Evolutionary conservation across 64 coral and sea anemone species (phyloP).

Genomic region (Dendronephthya gigantea): DNA sequence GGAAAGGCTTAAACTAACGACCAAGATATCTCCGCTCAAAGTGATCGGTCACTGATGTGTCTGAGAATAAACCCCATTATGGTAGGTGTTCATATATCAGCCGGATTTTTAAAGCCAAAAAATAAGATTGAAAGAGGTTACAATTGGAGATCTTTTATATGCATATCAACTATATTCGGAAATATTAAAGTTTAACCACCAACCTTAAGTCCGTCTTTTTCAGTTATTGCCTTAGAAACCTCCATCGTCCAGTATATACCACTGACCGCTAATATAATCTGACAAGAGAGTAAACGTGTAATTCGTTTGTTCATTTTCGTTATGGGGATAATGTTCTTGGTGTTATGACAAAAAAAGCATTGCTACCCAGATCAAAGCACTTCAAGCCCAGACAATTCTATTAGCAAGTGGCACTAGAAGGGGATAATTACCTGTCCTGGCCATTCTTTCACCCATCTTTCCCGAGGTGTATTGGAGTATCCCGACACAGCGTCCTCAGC

Average conservation of each 20-base stretch:
- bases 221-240: constrained; percentile 57
- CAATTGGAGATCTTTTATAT: no score
- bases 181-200: neutral
- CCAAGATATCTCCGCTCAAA: no score
- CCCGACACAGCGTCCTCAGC: constrained; percentile 70
- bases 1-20: neutral
- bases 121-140: no score
- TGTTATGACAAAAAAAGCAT: no score
- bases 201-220: constrained; percentile 94
- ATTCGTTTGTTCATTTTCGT: no score
- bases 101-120: no score
- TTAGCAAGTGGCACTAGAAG: neutral
- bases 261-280: constrained; percentile 86
- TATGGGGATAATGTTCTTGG: no score
- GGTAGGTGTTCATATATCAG: no score
- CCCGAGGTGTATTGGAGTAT: constrained; percentile 70
- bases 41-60: no score
- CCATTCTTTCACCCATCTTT: constrained; percentile 97
- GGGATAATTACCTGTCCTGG: constrained; percentile 69
- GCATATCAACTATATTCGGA: neutral
- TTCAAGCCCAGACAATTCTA: no score
- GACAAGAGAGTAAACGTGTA: neutral
- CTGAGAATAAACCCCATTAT: no score
- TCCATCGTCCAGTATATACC: constrained; percentile 94
- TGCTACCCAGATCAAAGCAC: no score